These are phyloP conservation scores for Pseudorectes ferrugineus DNA, from an alignment of 2,113 vertebrate species.

Conservation along the genomic window DNA sequence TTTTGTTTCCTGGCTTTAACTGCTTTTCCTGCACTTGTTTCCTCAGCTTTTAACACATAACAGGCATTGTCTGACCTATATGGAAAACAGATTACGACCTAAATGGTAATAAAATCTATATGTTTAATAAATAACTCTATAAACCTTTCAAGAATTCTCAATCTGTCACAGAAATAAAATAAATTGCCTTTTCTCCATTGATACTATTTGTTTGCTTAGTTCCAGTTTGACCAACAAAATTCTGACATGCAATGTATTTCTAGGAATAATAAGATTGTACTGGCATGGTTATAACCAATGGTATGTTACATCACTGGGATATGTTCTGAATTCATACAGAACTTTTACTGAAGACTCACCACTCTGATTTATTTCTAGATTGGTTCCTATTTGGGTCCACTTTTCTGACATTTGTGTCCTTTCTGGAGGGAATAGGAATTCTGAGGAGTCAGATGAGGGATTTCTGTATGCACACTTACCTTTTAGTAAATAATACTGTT, in stretches of 20 bases:
- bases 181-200: not conserved
- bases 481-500: not conserved
- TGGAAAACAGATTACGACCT: not conserved
- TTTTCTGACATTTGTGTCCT: not conserved
- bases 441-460: not conserved
- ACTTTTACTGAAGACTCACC: not conserved
- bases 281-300: not conserved
- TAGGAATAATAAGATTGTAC: not conserved
- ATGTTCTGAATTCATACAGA: not conserved
- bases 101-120: not conserved
- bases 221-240: not conserved
- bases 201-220: not conserved
- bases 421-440: not conserved
- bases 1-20: slow-evolving; percentile 36
- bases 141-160: not conserved
- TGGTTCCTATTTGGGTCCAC: not conserved
- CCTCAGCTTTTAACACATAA: slow-evolving; percentile 6
- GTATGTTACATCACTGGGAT: not conserved
- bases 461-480: not conserved
- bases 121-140: not conserved
- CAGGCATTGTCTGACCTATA: not conserved
- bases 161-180: not conserved
- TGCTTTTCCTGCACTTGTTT: slow-evolving; percentile 39
- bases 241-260: not conserved
- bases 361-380: not conserved